Percentiles rank a stretch among this genome's conserved stretches.
Conservation (phyloP, 2,888 invertebrate species). For the Torymus tubicola region DNA sequence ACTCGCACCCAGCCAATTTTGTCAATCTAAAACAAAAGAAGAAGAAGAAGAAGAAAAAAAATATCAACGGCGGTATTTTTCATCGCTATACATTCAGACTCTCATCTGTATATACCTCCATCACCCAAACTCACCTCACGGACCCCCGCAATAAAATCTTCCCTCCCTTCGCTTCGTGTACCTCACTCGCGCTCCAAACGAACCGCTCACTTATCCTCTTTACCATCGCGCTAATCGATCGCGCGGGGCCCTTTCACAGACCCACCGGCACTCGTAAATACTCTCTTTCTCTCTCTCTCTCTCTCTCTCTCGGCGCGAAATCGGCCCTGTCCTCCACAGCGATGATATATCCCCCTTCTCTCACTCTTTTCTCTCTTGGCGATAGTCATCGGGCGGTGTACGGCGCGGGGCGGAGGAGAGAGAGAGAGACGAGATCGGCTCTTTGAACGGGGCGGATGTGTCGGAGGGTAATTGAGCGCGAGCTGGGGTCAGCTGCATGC, state of each 20-base stretch:
- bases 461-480: conserved; percentile 75
- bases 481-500: conserved; percentile 69
- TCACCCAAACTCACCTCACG: too few species aligned
- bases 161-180: too few species aligned
- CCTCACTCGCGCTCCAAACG: too few species aligned
- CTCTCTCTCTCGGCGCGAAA: conserved; percentile 23
- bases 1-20: too few species aligned
- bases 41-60: too few species aligned
- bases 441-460: conserved; percentile 72
- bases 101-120: too few species aligned
- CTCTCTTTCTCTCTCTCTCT: too few species aligned
- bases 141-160: too few species aligned
- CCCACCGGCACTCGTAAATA: conserved; percentile 35
- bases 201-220: neutral
- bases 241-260: neutral
- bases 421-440: neutral
- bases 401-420: neutral
- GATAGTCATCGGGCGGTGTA: conserved; percentile 49
- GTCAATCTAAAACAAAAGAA: too few species aligned
- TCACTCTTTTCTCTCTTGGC: conserved; percentile 18
- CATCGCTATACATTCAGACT: too few species aligned
- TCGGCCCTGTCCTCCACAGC: conserved; percentile 14
- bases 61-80: too few species aligned
- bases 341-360: conserved; percentile 50
- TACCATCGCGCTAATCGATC: conserved; percentile 19